phyloP scores from a whole-genome alignment of 2,797 vertebrate species.

The Mionectes olivaceus region DNA sequence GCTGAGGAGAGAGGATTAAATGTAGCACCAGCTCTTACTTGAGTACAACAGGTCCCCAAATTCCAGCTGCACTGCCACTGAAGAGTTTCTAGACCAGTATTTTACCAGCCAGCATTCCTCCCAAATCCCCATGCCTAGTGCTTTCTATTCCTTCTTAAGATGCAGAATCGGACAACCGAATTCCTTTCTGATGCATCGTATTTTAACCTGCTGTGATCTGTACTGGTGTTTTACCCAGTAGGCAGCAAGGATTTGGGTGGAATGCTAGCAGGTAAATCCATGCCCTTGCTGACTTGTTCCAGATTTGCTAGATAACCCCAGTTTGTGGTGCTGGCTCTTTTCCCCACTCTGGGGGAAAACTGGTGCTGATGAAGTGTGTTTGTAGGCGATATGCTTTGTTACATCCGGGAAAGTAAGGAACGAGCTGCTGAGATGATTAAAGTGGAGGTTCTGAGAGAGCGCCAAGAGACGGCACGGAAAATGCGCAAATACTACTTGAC shows the following conservation, averaged over 20 bases:
- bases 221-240: not conserved
- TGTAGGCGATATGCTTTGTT: slow-evolving; percentile 92
- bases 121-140: not conserved
- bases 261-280: not conserved
- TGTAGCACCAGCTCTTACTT: not conserved
- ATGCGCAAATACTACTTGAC: slow-evolving; percentile 93
- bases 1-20: not conserved
- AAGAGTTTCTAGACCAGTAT: not conserved
- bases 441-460: slow-evolving; percentile 87
- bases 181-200: not conserved
- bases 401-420: slow-evolving; percentile 92
- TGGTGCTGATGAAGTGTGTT: not conserved
- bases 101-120: not conserved
- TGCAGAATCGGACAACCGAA: not conserved
- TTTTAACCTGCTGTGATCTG: not conserved
- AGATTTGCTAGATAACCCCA: not conserved
- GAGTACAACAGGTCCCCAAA: not conserved
- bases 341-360: not conserved
- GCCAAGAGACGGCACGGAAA: slow-evolving; percentile 90
- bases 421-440: slow-evolving; percentile 91
- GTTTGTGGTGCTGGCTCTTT: not conserved
- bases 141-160: not conserved
- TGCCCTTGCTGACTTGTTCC: not conserved
- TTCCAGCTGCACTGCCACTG: not conserved
- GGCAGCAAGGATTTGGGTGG: not conserved